These are phyloP conservation scores for Seriola dumerili DNA, from an alignment of 2,113 vertebrate genomes.

Conservation along the genomic window DNA sequence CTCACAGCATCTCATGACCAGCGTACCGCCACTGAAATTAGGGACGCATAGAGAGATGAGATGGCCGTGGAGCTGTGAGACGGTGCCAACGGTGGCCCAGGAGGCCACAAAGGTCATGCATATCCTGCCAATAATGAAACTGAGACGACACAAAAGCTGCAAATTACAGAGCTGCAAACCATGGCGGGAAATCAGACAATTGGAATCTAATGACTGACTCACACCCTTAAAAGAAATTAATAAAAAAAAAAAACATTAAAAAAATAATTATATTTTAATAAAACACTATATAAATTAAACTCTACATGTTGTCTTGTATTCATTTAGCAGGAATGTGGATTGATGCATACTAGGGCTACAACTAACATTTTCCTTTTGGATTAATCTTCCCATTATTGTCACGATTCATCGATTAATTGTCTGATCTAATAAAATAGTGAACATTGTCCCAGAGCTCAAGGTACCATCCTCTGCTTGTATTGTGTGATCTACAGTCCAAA, in stretches of 20 bases:
- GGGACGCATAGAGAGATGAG: constrained; percentile 12
- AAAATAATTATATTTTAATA: neutral
- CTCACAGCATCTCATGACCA: constrained; percentile 7
- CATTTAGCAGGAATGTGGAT: neutral
- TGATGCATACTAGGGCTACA: neutral
- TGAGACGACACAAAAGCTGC: neutral
- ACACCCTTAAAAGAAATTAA: neutral
- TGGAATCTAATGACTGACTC: neutral
- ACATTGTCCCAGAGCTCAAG: neutral
- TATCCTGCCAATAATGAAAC: constrained; percentile 19
- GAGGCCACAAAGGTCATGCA: constrained; percentile 45
- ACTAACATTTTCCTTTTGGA: neutral
- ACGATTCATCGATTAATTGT: neutral
- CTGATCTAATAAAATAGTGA: neutral
- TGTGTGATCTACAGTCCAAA: neutral
- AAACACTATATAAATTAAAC: neutral
- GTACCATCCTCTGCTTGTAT: neutral
- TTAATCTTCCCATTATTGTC: neutral
- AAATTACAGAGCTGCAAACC: neutral
- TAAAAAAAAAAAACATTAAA: neutral
- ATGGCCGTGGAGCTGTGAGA: constrained; percentile 3
- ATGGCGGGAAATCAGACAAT: neutral
- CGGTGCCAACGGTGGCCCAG: neutral
- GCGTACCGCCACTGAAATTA: neutral
- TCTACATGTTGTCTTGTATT: neutral